phyloP scores from a whole-genome alignment of 1,140 invertebrate species.

The Drosophila baimaii region DNA sequence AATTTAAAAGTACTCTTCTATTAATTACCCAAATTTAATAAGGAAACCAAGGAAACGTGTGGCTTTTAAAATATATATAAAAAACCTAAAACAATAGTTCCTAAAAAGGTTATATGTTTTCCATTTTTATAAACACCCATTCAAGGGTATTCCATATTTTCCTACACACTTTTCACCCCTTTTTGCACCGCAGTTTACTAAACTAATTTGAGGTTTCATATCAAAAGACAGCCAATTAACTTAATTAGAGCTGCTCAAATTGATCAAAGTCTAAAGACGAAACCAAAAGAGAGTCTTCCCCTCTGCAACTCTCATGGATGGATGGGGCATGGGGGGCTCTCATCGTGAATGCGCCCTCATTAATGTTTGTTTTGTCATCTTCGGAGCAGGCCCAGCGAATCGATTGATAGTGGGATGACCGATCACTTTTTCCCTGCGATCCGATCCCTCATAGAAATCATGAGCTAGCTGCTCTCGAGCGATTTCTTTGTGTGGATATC shows the following conservation, averaged over 20 bases:
- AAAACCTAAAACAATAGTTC: not conserved
- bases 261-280: constrained; percentile 5
- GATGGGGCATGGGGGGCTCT: not conserved
- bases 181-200: not conserved
- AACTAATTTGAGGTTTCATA: constrained; percentile 18
- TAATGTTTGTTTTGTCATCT: constrained; percentile 43
- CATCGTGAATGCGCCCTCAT: constrained; percentile 20
- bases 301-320: constrained; percentile 9
- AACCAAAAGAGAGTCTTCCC: no score
- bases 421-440: constrained; percentile 26
- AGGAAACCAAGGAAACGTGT: not conserved
- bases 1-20: no score
- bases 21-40: fast-evolving
- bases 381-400: constrained; percentile 13
- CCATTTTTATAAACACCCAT: not conserved
- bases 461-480: constrained; percentile 8
- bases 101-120: not conserved
- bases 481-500: constrained; percentile 55
- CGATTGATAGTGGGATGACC: constrained; percentile 26
- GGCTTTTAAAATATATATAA: not conserved
- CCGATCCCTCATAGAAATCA: constrained; percentile 11
- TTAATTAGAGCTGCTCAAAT: constrained; percentile 25
- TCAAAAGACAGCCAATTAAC: constrained; percentile 31
- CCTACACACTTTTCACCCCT: not conserved
- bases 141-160: not conserved